Base-by-base conservation (phyloP, 2,113 vertebrate species). In the Caranx melampygus region DNA sequence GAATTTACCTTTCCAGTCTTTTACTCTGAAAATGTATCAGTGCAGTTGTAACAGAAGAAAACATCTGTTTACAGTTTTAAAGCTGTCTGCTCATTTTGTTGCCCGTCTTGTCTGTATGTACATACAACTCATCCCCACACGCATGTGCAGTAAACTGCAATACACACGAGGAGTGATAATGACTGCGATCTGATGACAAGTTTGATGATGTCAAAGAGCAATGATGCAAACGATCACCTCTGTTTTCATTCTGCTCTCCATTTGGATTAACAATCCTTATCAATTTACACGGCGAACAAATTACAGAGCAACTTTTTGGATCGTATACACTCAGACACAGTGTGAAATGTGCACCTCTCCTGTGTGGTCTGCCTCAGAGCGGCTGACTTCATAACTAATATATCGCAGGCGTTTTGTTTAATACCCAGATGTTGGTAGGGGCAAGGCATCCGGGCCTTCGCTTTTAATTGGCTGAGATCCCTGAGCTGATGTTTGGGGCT, bases 331-430 rank as follows among this genome's bases (percentile, higher is more conserved):
- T 60, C 64, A 74, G 20, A 72, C 61, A 44, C 51, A 61, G 21
- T 66, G 78, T 61, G 37, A 79, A 71, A 80, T n/a, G 79, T 71
- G 72, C 60, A 55, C 69, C 42, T 85, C 86, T 91, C 83, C 75
- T 95, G 93, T 95, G 94, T 95, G 93, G 94, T 94, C 94, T 88
- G 58, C 21, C 77, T 73, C 80, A 65, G 78, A 88, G 83, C 83
- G 84, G 88, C 86, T 91, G 91, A 90, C 87, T 84, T 92, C 90
- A 90, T 88, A 87, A 88, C 88, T 93, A 92, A 94, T 91, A 88
- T 79, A 93, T 83, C 35, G 62, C 91, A 89, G 84, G 51, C 80
- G 79, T 92, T 93, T 89, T 70, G 83, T 91, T 93, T 91, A 89
- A 91, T 90, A 85, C 78, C 87, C 92, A 95, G 91, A 94, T 93